Evolutionary conservation across 1,140 invertebrate genomes (phyloP), one percentile per base, ranked within the genome.

Genomic region (Nylanderia fulva): DNA sequence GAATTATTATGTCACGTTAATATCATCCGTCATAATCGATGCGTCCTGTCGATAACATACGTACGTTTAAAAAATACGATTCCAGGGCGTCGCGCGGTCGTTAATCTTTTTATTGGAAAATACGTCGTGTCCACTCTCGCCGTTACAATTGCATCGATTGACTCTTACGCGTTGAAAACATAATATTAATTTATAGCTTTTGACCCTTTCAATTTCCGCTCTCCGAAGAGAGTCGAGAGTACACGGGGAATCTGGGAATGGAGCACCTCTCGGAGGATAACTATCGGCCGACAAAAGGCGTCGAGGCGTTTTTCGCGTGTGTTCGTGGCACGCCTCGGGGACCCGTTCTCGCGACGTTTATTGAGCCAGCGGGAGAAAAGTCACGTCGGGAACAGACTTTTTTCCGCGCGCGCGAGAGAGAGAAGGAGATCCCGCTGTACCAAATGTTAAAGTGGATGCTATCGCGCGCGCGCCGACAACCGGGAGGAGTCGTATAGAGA

Each of bases 391-490:
- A 39, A 24, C 29, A 77, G 61, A 68, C 29, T 84, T 82, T 82
- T n/a, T 77, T 84, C 61, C 24, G 48, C 7, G 9, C n/a, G n/a
- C n/a, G n/a, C n/a, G n/a, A n/a, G n/a, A n/a, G n/a, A n/a, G n/a
- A 15, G 21, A 45, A 7, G 9, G 42, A 33, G 33, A 39, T 36
- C 36, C 54, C 36, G 7, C 54, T 18, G 18, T 68, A 76, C 45
- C 29, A 75, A 89, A 89, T 89, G 85, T 76, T 91, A 88, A 89
- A 91, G 88, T 90, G 89, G 88, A 89, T 90, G 68, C 87, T 74
- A 86, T 91, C 91, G 90, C 87, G 86, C 87, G 86, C n/a, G n/a
- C 77, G 74, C 75, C 84, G 42, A 33, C 82, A 52, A 42, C 66
- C n/a, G n/a, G 48, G 33, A 64, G 86, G 63, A 83, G 42, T 45